Percentiles rank a stretch among this genome's conserved stretches.
Conservation (phyloP, 2,888 invertebrate genomes). For the Agonopterix heracliana region DNA sequence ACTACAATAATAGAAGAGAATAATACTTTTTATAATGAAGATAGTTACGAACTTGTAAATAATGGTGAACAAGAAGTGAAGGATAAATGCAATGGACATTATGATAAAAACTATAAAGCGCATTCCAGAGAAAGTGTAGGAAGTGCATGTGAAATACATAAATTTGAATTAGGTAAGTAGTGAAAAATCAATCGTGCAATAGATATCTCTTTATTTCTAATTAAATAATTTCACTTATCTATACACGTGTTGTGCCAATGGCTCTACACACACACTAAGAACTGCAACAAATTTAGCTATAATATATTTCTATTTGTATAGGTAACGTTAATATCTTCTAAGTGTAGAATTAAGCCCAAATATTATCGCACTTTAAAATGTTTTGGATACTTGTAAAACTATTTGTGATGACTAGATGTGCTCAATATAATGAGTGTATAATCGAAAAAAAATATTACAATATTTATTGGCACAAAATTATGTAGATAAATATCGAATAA, state of each 20-base stretch:
- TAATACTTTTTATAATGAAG: conserved; percentile 44
- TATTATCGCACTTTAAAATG: neutral
- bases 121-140: conserved; percentile 62
- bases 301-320: neutral
- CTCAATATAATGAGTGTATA: too few species aligned
- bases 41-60: conserved; percentile 48
- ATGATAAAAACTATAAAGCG: conserved; percentile 37
- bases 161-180: conserved; percentile 25
- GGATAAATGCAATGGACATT: conserved; percentile 45
- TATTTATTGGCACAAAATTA: too few species aligned
- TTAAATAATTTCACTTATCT: neutral
- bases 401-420: too few species aligned
- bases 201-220: conserved; percentile 16
- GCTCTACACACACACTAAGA: conserved; percentile 18
- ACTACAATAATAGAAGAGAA: conserved; percentile 53
- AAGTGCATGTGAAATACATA: conserved; percentile 33
- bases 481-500: too few species aligned
- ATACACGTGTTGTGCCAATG: conserved; percentile 16
- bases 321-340: too few species aligned
- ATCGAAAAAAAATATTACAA: too few species aligned
- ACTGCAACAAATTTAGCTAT: conserved; percentile 23
- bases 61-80: conserved; percentile 28
- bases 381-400: too few species aligned
- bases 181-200: conserved; percentile 48
- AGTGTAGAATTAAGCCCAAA: neutral